These are phyloP conservation scores for Metopolophium dirhodum DNA, from an alignment of 1,140 invertebrate genomes.

Conservation along the genomic window DNA sequence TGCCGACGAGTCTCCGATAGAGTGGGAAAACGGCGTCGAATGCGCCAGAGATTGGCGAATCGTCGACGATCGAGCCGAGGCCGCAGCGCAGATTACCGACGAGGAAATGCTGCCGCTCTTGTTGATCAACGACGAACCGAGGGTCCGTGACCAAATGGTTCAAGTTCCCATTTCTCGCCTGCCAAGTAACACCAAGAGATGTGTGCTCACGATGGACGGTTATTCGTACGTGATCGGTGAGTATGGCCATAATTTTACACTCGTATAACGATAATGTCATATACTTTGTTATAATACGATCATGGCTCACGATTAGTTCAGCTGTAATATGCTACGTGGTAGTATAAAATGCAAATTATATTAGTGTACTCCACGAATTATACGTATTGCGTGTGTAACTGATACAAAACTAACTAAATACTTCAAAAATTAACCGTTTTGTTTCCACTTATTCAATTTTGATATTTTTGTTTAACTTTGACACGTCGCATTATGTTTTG, in stretches of 20 bases:
- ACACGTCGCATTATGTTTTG: background rate
- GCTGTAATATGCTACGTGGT: background rate
- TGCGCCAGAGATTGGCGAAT: background rate
- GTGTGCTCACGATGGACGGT: conserved; percentile 78
- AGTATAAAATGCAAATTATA: background rate
- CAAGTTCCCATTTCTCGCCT: conserved; percentile 59
- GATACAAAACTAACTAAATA: background rate
- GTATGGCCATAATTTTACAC: conserved; percentile 59
- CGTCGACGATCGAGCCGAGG: background rate
- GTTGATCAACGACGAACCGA: background rate
- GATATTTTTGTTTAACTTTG: background rate
- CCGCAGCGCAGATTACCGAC: background rate
- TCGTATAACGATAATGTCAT: background rate
- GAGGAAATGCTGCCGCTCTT: background rate
- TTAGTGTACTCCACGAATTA: background rate
- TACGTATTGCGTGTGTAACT: background rate
- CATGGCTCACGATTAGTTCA: background rate
- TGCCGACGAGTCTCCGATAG: background rate
- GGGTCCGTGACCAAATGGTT: background rate
- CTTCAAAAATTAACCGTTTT: background rate
- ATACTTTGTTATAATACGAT: background rate
- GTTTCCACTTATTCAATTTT: background rate
- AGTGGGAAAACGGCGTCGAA: background rate
- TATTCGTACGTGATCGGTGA: conserved; percentile 84
- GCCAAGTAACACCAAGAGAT: conserved; percentile 66